phyloP scores from a whole-genome alignment of 2,888 invertebrate species.

The Drosophila greeni region DNA sequence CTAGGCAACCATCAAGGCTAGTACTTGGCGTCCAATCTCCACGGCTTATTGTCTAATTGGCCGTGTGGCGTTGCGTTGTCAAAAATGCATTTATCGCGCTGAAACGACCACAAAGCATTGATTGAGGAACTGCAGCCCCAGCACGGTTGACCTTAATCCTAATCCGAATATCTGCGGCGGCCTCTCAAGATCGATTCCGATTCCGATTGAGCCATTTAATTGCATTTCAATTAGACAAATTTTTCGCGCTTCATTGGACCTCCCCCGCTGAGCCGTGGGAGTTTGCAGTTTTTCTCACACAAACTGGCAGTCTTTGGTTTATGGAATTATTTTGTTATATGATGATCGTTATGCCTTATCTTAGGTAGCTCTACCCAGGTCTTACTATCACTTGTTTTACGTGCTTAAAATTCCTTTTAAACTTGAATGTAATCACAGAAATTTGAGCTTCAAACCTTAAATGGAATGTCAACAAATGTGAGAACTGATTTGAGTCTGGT shows the following conservation, averaged over 20 bases:
- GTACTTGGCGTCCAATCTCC: conserved; percentile 24
- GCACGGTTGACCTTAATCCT: conserved; percentile 27
- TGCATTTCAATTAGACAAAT: conserved; percentile 66
- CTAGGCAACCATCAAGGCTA: conserved; percentile 47
- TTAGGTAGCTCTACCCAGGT: no score
- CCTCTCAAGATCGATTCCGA: conserved; percentile 21
- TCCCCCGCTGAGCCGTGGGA: conserved; percentile 23
- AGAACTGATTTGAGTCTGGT: not conserved
- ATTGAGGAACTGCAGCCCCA: conserved; percentile 62
- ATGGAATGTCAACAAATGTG: not conserved
- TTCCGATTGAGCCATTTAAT: conserved; percentile 57
- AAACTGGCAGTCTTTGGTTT: not conserved
- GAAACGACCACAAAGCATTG: conserved; percentile 58
- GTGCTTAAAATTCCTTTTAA: not conserved
- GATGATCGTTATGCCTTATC: no score
- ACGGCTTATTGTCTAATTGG: conserved; percentile 37
- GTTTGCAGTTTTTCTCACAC: not conserved
- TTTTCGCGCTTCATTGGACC: conserved; percentile 62
- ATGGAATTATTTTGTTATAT: not conserved
- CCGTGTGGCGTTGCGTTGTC: conserved; percentile 16
- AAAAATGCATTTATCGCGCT: conserved; percentile 20
- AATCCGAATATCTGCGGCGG: conserved; percentile 24
- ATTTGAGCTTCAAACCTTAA: not conserved
- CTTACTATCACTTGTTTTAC: no score
- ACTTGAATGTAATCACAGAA: not conserved